A percentile compares a stretch with the other conserved stretches of the same genome.
Evolutionary conservation across 2,797 vertebrate genomes (phyloP).

Genomic region (Ficedula albicollis): DNA sequence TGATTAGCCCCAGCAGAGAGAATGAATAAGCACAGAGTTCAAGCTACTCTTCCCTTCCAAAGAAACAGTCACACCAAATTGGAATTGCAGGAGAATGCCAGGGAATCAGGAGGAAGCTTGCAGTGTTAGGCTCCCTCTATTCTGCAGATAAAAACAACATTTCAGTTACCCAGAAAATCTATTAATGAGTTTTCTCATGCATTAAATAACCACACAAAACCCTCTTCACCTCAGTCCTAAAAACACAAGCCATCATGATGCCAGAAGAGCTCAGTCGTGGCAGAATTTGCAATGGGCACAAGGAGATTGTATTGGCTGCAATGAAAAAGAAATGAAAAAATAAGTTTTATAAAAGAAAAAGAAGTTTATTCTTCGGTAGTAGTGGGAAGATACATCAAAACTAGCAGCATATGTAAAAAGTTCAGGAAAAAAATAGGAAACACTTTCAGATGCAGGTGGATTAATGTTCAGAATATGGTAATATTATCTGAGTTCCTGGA

Average conservation of each 20-base stretch:
- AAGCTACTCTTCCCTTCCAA: conserved; percentile 20
- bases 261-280: not conserved
- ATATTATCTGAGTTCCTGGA: not conserved
- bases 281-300: not conserved
- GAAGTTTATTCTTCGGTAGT: not conserved
- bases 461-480: not conserved
- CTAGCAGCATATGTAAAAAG: not conserved
- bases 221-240: conserved; percentile 22
- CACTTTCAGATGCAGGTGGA: not conserved
- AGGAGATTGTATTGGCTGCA: not conserved
- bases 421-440: not conserved
- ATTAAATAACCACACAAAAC: conserved; percentile 65
- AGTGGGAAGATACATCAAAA: not conserved
- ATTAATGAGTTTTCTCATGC: conserved; percentile 63
- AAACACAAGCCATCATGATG: conserved; percentile 17
- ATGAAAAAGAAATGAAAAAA: not conserved
- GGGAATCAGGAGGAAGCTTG: conserved; percentile 10
- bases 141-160: conserved; percentile 26
- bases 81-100: conserved; percentile 34
- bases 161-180: conserved; percentile 52
- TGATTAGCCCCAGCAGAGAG: not conserved
- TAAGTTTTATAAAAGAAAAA: not conserved
- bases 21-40: not conserved
- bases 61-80: conserved; percentile 43
- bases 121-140: not conserved